Base-by-base conservation (phyloP, 2,888 invertebrate species). In the Aphidoletes aphidimyza region DNA sequence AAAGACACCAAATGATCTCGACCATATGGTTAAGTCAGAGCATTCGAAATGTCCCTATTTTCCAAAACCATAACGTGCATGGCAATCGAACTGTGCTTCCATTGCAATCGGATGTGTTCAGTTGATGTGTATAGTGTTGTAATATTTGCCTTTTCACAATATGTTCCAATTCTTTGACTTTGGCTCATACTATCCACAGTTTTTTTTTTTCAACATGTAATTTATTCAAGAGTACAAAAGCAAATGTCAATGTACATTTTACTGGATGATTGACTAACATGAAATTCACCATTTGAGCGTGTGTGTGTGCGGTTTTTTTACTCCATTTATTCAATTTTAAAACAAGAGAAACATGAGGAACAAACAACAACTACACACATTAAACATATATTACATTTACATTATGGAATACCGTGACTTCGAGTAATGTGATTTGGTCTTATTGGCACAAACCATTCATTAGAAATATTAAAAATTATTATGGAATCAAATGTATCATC, bases 11-110 rank as follows among this genome's bases (percentile, higher is more conserved):
- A 69, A 69, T 69, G 69, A n/a, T n/a, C n/a, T 69, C 30, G 69
- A 69, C 69, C 69, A 69, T 69, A 69, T 69, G 69, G 69, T 69
- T 69, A n/a, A n/a, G n/a, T n/a, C n/a, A n/a, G n/a, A n/a, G 69
- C 11, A 69, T 26, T 54, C 54, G 54, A 19, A 17, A 47, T 14
- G 22, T 54, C 54, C 22, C 54, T 17, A 22, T 14, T 69, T 42
- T 42, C 14, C 42, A 14, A 42, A 42, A 9, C 14, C 14, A 42
- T 9, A 42, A 42, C 14, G 42, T 42, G n/a, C n/a, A n/a, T n/a
- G n/a, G n/a, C n/a, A n/a, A n/a, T n/a, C n/a, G n/a, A n/a, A n/a
- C n/a, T n/a, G n/a, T n/a, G n/a, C n/a, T 14, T 30, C 5, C 14
- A 26, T 69, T 69, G n/a, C 69, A 14, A 30, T 17, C 47, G 17